A percentile compares a stretch with the other conserved stretches of the same genome.
These are phyloP conservation scores for Cherax destructor DNA, from an alignment of 1,140 invertebrate species.

Conservation along the genomic window DNA sequence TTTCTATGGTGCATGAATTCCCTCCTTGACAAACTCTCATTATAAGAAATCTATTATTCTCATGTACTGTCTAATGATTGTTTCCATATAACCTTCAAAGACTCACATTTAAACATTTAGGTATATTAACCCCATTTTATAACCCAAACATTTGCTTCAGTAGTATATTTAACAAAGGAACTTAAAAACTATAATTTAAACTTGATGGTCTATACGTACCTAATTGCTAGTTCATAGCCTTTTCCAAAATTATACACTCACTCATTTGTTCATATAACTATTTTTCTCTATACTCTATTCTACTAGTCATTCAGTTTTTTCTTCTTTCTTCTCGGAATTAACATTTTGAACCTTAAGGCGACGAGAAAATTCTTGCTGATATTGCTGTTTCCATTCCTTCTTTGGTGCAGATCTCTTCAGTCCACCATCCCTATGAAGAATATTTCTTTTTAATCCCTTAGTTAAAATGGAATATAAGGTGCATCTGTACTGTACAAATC, in stretches of 20 bases:
- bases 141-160: neutral
- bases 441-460: too few relatives aligned
- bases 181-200: too few relatives aligned
- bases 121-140: neutral
- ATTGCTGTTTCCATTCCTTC: constrained; percentile 72
- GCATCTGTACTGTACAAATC: too few relatives aligned
- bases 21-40: neutral
- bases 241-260: neutral
- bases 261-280: neutral
- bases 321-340: constrained; percentile 57
- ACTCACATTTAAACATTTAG: neutral
- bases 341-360: constrained; percentile 67
- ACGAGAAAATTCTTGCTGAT: constrained; percentile 72
- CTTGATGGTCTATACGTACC: too few relatives aligned
- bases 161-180: neutral
- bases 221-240: neutral
- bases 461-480: too few relatives aligned
- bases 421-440: constrained; percentile 69
- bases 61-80: neutral
- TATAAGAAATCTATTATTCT: neutral
- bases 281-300: constrained; percentile 16
- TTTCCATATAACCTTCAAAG: too few relatives aligned
- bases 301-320: constrained; percentile 64
- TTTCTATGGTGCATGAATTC: neutral
- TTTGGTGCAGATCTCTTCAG: constrained; percentile 71